Conservation (phyloP, 2,888 invertebrate genomes). For the Macrosoma leucophasiata region DNA sequence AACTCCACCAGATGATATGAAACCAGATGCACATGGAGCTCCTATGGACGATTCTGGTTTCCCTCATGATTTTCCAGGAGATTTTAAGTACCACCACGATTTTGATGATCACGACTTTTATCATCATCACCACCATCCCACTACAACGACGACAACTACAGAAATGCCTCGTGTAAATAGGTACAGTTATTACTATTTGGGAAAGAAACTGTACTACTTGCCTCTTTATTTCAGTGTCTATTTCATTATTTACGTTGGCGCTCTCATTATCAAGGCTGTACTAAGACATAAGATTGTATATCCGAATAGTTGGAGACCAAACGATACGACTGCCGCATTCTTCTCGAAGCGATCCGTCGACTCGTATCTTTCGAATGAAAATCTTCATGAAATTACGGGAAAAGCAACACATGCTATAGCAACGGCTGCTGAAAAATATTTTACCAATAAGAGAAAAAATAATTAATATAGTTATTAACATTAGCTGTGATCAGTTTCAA, state of each 20-base stretch:
- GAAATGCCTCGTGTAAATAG: conserved; percentile 76
- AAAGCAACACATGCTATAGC: conserved; percentile 61
- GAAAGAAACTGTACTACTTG: conserved; percentile 84
- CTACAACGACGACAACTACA: conserved; percentile 59
- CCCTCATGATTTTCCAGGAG: conserved; percentile 62
- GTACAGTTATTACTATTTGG: conserved; percentile 85
- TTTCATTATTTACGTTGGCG: conserved; percentile 81
- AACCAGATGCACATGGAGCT: conserved; percentile 37
- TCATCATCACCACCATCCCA: conserved; percentile 48
- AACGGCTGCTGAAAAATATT: conserved; percentile 58
- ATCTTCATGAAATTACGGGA: conserved; percentile 64
- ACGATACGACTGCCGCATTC: conserved; percentile 52
- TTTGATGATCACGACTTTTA: conserved; percentile 51
- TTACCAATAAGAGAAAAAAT: conserved; percentile 32
- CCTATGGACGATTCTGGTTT: conserved; percentile 56
- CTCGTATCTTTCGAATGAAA: conserved; percentile 65
- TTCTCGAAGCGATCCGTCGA: conserved; percentile 62
- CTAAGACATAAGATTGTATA: conserved; percentile 82
- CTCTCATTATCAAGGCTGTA: conserved; percentile 82
- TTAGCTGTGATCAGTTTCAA: too few relatives aligned
- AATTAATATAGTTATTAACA: too few relatives aligned
- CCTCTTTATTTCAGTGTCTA: conserved; percentile 86
- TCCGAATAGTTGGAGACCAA: conserved; percentile 72
- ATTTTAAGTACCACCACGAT: conserved; percentile 56
- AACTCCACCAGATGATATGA: conserved; percentile 37